Base-by-base conservation (phyloP, 2,113 vertebrate genomes). In the Stegastes partitus region DNA sequence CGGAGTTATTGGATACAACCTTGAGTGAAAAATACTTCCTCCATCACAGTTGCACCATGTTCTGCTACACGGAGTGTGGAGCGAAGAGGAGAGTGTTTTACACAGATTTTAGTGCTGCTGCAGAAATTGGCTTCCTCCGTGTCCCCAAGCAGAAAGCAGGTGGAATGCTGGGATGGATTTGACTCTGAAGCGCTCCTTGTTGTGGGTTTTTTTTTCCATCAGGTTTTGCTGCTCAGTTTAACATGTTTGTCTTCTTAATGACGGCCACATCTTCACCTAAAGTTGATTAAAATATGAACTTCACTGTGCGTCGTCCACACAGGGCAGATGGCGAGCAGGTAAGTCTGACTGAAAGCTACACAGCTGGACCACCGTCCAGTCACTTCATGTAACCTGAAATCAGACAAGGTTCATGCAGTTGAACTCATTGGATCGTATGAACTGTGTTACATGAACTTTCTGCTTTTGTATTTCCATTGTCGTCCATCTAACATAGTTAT, bases 1-100 rank as follows among this genome's bases (percentile, higher is more conserved):
- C 21, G n/a, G 26, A 76, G 18, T 39, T 61, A 69, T 44, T 74
- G 73, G 58, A 28, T 50, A 15, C 25, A 82, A 67, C 79, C 59
- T 78, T 82, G 61, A 67, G 74, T 74, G 28, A 75, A 75, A 69
- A 70, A 66, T 54, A 28, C 51, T 61, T 69, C 37, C 53, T 73
- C 22, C 28, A 23, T 50, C 34, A 57, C 26, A 70, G 21, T 25
- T 1, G 9, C 66, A 31, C 23, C 5, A 1, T 26, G 26, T 62
- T 73, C 51, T 68, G 64, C 68, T 63, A 39, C 70, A 56, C 2
- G 16, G 55, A 63, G 15, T 31, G 49, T 44, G 44, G n/a, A 18
- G 47, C 23, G 37, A 42, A 31, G 39, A 69, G 56, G 15, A 49
- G 19, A 74, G 69, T 23, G 12, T 55, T 26, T 57, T 44, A 31